Evolutionary conservation across 2,888 invertebrate species (phyloP).

Genomic region (Euphydryas editha): DNA sequence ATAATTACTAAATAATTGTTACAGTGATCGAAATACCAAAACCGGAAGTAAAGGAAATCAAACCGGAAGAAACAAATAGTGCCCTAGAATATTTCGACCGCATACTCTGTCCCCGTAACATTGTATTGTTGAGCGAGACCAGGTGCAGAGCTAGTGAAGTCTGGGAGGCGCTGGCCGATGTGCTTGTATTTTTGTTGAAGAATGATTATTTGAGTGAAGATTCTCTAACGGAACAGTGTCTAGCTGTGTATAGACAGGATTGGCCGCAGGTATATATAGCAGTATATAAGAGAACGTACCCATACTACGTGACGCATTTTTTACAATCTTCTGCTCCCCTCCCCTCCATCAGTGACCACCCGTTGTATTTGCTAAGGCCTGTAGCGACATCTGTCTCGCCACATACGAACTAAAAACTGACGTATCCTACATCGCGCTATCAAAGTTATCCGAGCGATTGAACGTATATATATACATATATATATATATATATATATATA

Average conservation of each 20-base stretch:
- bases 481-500: no score
- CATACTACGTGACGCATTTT: no score
- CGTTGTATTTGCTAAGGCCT: not conserved
- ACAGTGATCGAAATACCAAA: slow-evolving; percentile 15
- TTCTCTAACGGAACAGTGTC: slow-evolving; percentile 85
- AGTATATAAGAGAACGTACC: no score
- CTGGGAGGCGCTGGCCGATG: slow-evolving; percentile 70
- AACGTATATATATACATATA: no score
- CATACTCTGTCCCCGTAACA: slow-evolving; percentile 69
- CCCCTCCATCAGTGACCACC: not conserved
- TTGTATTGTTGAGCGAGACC: slow-evolving; percentile 59
- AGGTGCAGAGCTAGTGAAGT: slow-evolving; percentile 41
- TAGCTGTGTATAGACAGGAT: slow-evolving; percentile 86
- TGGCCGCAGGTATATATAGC: slow-evolving; percentile 84
- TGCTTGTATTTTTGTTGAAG: slow-evolving; percentile 79
- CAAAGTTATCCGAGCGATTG: no score
- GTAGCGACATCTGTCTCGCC: no score
- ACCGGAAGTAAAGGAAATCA: slow-evolving; percentile 16
- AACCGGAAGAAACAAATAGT: slow-evolving; percentile 19
- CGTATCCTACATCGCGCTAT: no score
- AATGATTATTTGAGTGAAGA: slow-evolving; percentile 84
- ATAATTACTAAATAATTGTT: not conserved
- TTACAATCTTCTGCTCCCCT: not conserved
- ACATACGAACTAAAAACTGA: no score
- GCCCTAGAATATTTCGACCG: slow-evolving; percentile 59